These are phyloP conservation scores for Lethrus apterus DNA, from an alignment of 1,140 invertebrate species.

Conservation along the genomic window DNA sequence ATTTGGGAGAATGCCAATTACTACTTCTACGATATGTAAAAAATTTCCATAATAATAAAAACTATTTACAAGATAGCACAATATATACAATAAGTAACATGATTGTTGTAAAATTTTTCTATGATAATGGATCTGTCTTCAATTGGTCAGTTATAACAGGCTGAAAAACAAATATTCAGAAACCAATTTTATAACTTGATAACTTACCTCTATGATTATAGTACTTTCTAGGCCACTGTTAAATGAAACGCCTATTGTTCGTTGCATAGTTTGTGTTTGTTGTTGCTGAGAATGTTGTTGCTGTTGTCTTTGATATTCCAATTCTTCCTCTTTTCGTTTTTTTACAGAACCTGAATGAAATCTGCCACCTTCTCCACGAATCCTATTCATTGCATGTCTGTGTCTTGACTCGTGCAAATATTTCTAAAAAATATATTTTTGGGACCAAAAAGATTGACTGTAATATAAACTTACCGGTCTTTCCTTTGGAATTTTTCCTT, in stretches of 20 bases:
- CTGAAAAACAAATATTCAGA: no score
- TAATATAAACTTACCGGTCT: constrained; percentile 60
- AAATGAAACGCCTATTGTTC: constrained; percentile 31
- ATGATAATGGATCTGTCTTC: no score
- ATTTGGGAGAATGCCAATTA: no score
- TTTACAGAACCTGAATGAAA: constrained; percentile 78
- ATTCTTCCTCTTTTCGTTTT: constrained; percentile 42
- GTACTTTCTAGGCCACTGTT: constrained; percentile 31
- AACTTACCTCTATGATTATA: constrained; percentile 40
- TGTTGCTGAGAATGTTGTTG: constrained; percentile 25
- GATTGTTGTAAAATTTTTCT: no score
- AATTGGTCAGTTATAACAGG: no score
- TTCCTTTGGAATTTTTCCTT: constrained; percentile 94
- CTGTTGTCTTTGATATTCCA: constrained; percentile 19
- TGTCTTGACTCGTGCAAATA: constrained; percentile 98
- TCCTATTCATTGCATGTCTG: constrained; percentile 95
- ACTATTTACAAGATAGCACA: no score
- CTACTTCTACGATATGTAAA: no score
- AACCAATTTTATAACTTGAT: no score
- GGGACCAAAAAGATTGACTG: not conserved
- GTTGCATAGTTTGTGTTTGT: constrained; percentile 21
- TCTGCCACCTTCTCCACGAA: constrained; percentile 91
- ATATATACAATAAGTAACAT: no score
- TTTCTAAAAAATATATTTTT: constrained; percentile 61
- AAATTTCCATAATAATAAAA: no score